phyloP scores from a whole-genome alignment of 64 coral and sea anemone species.

The Stylophora pistillata region DNA sequence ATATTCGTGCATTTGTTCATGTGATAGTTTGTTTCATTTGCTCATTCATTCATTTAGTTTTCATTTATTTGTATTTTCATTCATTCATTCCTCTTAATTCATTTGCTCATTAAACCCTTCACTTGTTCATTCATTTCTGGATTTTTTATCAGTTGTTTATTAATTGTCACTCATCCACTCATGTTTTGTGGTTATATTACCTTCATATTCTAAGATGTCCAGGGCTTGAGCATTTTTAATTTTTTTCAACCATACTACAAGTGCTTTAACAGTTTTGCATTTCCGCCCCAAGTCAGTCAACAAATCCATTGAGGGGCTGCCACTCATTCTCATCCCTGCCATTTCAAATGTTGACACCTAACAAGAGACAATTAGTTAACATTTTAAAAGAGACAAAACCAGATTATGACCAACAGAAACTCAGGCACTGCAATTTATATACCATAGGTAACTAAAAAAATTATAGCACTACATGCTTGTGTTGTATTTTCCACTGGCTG shows the following conservation, averaged over 20 bases:
- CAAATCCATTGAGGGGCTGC: conserved; percentile 68
- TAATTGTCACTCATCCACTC: neutral
- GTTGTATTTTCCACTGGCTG: too few relatives aligned
- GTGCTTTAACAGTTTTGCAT: conserved; percentile 75
- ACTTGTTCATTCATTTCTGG: too few relatives aligned
- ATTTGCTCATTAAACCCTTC: too few relatives aligned
- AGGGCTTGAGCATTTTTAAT: conserved; percentile 63
- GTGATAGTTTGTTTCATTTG: too few relatives aligned
- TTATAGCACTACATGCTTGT: too few relatives aligned
- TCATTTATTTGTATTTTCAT: too few relatives aligned
- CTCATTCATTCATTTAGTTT: neutral
- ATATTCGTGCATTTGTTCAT: neutral
- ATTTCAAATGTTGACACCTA: conserved; percentile 78
- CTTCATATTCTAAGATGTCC: conserved; percentile 57
- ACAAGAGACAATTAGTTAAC: neutral
- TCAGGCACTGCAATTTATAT: too few relatives aligned
- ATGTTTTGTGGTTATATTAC: neutral
- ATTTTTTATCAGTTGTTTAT: too few relatives aligned
- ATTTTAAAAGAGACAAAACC: too few relatives aligned
- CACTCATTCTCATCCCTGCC: conserved; percentile 32
- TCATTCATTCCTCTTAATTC: too few relatives aligned
- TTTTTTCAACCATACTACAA: conserved; percentile 61
- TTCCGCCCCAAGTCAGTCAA: conserved; percentile 74
- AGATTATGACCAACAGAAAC: too few relatives aligned
- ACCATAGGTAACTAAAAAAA: too few relatives aligned